Evolutionary conservation across 2,797 vertebrate species (phyloP).

Genomic region (Cygnus olor): DNA sequence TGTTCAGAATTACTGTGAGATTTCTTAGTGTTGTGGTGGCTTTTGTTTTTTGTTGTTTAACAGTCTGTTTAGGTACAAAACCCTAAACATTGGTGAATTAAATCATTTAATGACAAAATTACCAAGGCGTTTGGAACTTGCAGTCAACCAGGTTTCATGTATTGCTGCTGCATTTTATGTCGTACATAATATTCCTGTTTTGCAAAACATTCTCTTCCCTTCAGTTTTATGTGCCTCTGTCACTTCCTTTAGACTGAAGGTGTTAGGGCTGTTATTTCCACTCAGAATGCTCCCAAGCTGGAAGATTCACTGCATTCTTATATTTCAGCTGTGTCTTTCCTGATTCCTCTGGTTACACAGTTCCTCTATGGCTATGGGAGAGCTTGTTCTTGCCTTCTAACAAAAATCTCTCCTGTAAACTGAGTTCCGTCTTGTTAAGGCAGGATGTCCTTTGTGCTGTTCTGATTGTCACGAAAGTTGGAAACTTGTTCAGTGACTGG

Average conservation of each 20-base stretch:
- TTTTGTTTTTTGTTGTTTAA: conserved; percentile 12
- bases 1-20: conserved; percentile 64
- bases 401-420: neutral
- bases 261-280: neutral
- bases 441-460: fast-evolving
- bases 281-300: neutral
- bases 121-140: conserved; percentile 30
- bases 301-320: neutral
- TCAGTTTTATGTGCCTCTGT: neutral
- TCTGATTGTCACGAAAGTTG: fast-evolving
- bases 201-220: neutral
- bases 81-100: conserved; percentile 39
- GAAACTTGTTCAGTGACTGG: neutral
- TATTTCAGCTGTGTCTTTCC: neutral
- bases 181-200: neutral
- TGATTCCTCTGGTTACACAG: fast-evolving
- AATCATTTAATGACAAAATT: conserved; percentile 68
- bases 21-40: conserved; percentile 58
- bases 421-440: neutral
- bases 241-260: neutral
- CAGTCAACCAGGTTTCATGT: conserved; percentile 16
- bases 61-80: conserved; percentile 15
- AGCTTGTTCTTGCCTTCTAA: neutral
- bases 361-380: neutral
- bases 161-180: neutral